phyloP scores from a whole-genome alignment of 2,113 vertebrate genomes.

The Aldabrachelys gigantea region DNA sequence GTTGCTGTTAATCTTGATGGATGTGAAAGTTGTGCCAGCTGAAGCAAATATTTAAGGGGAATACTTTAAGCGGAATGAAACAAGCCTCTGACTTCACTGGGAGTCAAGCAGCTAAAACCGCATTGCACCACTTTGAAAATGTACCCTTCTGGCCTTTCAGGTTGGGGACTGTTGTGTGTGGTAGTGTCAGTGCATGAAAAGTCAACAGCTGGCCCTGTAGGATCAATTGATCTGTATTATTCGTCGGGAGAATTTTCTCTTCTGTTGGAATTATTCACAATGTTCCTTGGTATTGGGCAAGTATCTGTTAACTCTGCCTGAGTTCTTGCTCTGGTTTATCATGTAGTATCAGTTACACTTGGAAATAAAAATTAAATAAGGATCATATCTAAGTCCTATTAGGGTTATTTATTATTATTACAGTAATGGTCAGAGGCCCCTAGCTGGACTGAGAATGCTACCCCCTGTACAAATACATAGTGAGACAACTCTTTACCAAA shows the following conservation, averaged over 20 bases:
- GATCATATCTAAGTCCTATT: conserved; percentile 33
- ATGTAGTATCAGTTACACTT: neutral
- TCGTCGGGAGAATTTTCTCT: conserved; percentile 9
- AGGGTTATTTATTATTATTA: conserved; percentile 35
- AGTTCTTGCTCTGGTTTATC: conserved; percentile 53
- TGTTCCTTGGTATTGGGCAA: neutral
- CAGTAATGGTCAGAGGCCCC: neutral
- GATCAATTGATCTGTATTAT: neutral
- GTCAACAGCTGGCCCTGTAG: neutral
- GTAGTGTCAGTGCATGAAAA: neutral
- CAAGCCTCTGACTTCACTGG: neutral
- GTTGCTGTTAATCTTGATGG: neutral
- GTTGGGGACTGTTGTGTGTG: neutral
- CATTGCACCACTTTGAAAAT: neutral
- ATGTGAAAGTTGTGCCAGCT: neutral
- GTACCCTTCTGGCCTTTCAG: neutral
- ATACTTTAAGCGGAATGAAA: neutral
- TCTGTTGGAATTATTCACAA: neutral
- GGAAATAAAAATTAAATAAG: conserved; percentile 34
- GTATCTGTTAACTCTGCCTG: conserved; percentile 25
- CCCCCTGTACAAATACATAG: neutral
- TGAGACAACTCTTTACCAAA: neutral
- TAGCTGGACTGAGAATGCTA: neutral
- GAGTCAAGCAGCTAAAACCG: neutral
- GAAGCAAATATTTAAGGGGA: neutral